Evolutionary conservation across 2,113 vertebrate genomes (phyloP), one percentile per base, ranked within the genome.

Genomic region (Seriola aureovittata): DNA sequence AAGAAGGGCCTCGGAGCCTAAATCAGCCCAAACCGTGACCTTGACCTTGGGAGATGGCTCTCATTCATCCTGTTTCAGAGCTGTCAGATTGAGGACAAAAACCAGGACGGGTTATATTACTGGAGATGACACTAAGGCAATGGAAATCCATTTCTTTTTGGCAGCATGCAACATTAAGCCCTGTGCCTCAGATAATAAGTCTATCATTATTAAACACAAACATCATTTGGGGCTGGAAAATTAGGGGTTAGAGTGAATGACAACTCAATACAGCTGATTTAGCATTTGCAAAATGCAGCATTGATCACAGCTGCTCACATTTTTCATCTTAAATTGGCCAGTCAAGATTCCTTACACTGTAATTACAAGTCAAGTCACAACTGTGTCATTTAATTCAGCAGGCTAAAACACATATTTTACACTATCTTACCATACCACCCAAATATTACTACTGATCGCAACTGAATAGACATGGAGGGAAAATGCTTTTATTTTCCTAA

Each of bases 11-110:
- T 76, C 50, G 10, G 34, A 82, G 82, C 77, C 83, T 29, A 72
- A 78, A 88, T 85, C 70, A 80, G 80, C 63, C 81, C 73, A 52
- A 85, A 74, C 60, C 13, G 4, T 72, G 85, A 89, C 88, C 92
- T 90, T 90, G 89, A 91, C 91, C 86, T 82, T 75, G 71, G 64
- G 81, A 80, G 79, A 85, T 12, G 76, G 46, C n/a, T 82, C 67
- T 82, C 78, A 60, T 91, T 87, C 89, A 85, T 80, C 63, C 75
- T 21, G 73, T 80, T 63, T 60, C 72, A 74, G 81, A 70, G 84
- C 78, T 82, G 85, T 91, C 90, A 88, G 44, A 60, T 40, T 83
- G 55, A 85, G 73, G 62, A 88, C 69, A 68, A 63, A 81, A 72
- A 73, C 34, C 77, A 23, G 71, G 75, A 85, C 8, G 36, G 71